Percentiles rank a stretch among this genome's conserved stretches.
Evolutionary conservation across 2,888 invertebrate genomes (phyloP).

Genomic region (Automeris io): DNA sequence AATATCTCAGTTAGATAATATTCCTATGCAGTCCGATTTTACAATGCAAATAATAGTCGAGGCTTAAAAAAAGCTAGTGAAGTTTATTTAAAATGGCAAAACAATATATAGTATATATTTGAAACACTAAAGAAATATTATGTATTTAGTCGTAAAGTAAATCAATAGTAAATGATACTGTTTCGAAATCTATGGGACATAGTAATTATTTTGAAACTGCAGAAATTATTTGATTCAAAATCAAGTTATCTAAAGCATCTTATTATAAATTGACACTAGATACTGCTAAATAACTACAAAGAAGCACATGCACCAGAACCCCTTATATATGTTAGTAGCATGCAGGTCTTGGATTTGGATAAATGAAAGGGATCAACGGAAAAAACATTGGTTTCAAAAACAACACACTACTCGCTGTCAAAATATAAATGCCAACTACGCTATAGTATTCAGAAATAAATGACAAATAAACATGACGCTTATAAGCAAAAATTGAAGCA

Average conservation of each 20-base stretch:
- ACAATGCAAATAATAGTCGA: constrained; percentile 13
- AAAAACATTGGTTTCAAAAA: constrained; percentile 73
- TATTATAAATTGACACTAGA: constrained; percentile 46
- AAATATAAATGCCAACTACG: constrained; percentile 68
- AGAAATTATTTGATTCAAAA: constrained; percentile 52
- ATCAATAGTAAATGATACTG: too few relatives aligned
- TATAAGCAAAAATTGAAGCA: constrained; percentile 75
- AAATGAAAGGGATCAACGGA: constrained; percentile 63
- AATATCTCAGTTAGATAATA: constrained; percentile 28
- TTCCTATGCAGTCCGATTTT: constrained; percentile 3
- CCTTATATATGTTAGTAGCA: constrained; percentile 58
- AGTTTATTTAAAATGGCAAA: constrained; percentile 16
- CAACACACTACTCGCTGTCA: constrained; percentile 66
- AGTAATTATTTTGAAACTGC: constrained; percentile 18
- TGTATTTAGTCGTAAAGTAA: background rate
- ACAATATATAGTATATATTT: constrained; percentile 9
- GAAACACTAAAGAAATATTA: constrained; percentile 7
- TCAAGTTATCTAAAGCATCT: constrained; percentile 57
- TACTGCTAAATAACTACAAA: too few relatives aligned
- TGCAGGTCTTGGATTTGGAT: constrained; percentile 48
- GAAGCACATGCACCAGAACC: constrained; percentile 67
- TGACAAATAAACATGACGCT: constrained; percentile 70
- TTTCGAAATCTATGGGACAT: constrained; percentile 1
- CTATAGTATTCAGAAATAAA: constrained; percentile 52
- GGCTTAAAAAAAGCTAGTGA: constrained; percentile 15